phyloP scores from a whole-genome alignment of 1,140 invertebrate genomes.

The Glossosoma conforme region DNA sequence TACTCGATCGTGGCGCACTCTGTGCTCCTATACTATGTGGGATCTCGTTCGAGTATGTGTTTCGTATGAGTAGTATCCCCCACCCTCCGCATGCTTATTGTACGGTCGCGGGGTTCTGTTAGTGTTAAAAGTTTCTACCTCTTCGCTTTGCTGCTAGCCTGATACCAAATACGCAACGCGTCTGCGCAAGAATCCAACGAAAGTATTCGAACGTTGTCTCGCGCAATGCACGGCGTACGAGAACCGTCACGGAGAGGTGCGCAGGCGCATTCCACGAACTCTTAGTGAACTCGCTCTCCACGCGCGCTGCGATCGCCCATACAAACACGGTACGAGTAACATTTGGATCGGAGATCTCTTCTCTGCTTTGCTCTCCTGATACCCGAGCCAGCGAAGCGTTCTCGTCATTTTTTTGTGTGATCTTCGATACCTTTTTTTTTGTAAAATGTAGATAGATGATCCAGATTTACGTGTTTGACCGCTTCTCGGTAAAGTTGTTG shows the following conservation, averaged over 20 bases:
- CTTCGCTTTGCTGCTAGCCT: slow-evolving; percentile 13
- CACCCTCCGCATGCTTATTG: no score
- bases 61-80: no score
- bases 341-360: slow-evolving; percentile 8
- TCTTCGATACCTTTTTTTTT: no score
- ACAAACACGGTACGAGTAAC: not conserved
- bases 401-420: not conserved
- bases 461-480: no score
- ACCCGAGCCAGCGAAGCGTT: slow-evolving; percentile 15
- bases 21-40: no score
- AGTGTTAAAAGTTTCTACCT: no score
- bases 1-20: no score
- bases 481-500: no score
- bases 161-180: slow-evolving; percentile 19
- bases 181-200: slow-evolving; percentile 17
- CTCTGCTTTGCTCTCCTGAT: slow-evolving; percentile 13
- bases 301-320: slow-evolving; percentile 8
- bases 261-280: slow-evolving; percentile 15
- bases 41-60: no score
- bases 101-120: no score
- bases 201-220: slow-evolving; percentile 2
- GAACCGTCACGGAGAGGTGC: slow-evolving; percentile 3
- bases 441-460: no score
- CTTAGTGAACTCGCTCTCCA: no score
- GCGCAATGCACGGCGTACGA: not conserved